Evolutionary conservation across 2,888 invertebrate species (phyloP).

Genomic region (Caenorhabditis sulstoni): DNA sequence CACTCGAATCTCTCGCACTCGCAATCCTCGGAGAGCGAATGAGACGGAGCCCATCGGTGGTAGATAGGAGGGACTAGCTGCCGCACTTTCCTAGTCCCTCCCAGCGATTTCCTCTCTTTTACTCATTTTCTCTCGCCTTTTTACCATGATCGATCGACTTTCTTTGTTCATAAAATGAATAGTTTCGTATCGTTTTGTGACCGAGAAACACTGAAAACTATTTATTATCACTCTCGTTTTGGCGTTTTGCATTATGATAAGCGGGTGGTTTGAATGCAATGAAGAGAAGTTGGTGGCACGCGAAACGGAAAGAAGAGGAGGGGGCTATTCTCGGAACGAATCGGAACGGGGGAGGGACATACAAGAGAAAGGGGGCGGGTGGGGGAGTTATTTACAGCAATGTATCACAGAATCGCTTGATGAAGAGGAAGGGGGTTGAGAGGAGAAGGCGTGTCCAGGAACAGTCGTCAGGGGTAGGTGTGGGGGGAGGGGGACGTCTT

Average conservation of each 20-base stretch:
- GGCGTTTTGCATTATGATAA: slow-evolving; percentile 55
- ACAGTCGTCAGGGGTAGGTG: slow-evolving; percentile 49
- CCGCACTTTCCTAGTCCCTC: not conserved
- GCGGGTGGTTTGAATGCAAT: slow-evolving; percentile 37
- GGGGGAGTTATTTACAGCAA: slow-evolving; percentile 43
- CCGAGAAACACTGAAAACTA: slow-evolving; percentile 21
- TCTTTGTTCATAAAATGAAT: slow-evolving; percentile 51
- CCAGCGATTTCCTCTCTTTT: not conserved
- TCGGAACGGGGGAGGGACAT: slow-evolving; percentile 2
- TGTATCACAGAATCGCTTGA: slow-evolving; percentile 50
- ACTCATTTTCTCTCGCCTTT: slow-evolving; percentile 8
- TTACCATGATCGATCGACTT: no score
- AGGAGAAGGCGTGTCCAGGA: slow-evolving; percentile 59
- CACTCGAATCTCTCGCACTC: slow-evolving; percentile 71
- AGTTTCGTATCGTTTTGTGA: slow-evolving; percentile 1
- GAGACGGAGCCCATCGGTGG: no score
- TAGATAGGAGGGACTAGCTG: no score
- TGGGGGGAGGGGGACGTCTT: not conserved
- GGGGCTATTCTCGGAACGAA: slow-evolving; percentile 12
- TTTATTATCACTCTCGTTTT: slow-evolving; percentile 48
- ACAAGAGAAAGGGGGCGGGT: slow-evolving; percentile 13
- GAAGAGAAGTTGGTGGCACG: slow-evolving; percentile 18
- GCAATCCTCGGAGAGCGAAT: slow-evolving; percentile 51
- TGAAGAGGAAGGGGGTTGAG: slow-evolving; percentile 19
- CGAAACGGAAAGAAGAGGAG: slow-evolving; percentile 14